These are phyloP conservation scores for Gymnosoma rotundatum DNA, from an alignment of 2,888 invertebrate species.

Conservation along the genomic window DNA sequence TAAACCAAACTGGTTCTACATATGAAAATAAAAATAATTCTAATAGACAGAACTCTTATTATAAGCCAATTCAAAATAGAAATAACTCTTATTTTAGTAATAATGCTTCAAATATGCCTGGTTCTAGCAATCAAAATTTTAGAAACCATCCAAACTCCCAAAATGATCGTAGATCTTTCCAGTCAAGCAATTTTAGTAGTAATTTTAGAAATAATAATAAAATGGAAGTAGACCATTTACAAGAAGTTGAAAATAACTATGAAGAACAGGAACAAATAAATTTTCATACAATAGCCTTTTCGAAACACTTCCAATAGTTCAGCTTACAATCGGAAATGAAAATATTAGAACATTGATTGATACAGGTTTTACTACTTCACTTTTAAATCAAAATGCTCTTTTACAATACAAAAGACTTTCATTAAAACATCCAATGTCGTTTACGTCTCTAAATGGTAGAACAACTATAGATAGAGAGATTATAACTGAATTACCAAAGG, in stretches of 20 bases:
- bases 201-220: background rate
- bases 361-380: conserved; percentile 59
- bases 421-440: conserved; percentile 25
- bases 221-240: background rate
- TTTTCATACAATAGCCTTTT: conserved; percentile 51
- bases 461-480: conserved; percentile 30
- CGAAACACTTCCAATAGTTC: conserved; percentile 51
- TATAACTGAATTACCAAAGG: conserved; percentile 37
- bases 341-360: conserved; percentile 48
- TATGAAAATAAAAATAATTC: too few relatives aligned
- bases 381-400: conserved; percentile 51
- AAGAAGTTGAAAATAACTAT: conserved; percentile 6
- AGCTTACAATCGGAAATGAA: conserved; percentile 37
- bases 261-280: conserved; percentile 35
- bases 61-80: too few relatives aligned
- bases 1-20: too few relatives aligned
- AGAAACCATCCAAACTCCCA: background rate
- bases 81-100: too few relatives aligned
- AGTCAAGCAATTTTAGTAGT: background rate
- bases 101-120: too few relatives aligned
- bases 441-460: conserved; percentile 44
- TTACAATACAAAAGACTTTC: conserved; percentile 32
- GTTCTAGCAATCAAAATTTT: too few relatives aligned
- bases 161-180: background rate
- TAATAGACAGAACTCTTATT: too few relatives aligned